phyloP scores from a whole-genome alignment of 2,797 vertebrate species.

The Tarsius wallacei region DNA sequence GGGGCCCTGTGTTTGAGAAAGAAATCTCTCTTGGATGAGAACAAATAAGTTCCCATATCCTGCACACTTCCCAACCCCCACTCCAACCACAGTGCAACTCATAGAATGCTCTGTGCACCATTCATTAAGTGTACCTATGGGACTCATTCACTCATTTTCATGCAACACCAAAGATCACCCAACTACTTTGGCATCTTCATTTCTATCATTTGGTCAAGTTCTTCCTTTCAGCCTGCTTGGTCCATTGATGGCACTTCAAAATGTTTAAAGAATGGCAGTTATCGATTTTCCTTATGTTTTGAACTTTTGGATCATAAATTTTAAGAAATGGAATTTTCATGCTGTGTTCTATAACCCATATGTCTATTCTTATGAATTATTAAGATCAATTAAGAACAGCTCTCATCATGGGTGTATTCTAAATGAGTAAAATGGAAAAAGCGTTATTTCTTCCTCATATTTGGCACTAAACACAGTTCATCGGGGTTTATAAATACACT shows the following conservation, averaged over 20 bases:
- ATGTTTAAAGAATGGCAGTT: not conserved
- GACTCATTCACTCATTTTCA: not conserved
- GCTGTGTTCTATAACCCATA: not conserved
- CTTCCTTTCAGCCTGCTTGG: not conserved
- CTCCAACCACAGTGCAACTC: not conserved
- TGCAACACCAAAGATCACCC: not conserved
- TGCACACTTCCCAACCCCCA: not conserved
- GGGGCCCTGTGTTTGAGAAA: not conserved
- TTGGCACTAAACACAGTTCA: constrained; percentile 68
- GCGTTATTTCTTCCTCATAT: constrained; percentile 60
- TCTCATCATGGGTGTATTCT: constrained; percentile 83
- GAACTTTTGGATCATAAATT: constrained; percentile 35
- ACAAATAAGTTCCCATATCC: not conserved
- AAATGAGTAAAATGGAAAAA: constrained; percentile 81
- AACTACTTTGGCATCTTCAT: not conserved
- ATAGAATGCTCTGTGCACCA: not conserved
- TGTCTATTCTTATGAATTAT: constrained; percentile 72
- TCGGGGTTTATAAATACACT: constrained; percentile 79
- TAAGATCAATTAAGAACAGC: constrained; percentile 78
- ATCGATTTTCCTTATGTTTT: constrained; percentile 9
- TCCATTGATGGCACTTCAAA: not conserved
- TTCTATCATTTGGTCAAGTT: not conserved
- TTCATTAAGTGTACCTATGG: not conserved
- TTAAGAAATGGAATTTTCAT: constrained; percentile 9
- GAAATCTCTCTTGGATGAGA: not conserved